A percentile compares a stretch with the other conserved stretches of the same genome.
Evolutionary conservation across 2,888 invertebrate genomes (phyloP).

Genomic region (Hydrotaea diabolus): DNA sequence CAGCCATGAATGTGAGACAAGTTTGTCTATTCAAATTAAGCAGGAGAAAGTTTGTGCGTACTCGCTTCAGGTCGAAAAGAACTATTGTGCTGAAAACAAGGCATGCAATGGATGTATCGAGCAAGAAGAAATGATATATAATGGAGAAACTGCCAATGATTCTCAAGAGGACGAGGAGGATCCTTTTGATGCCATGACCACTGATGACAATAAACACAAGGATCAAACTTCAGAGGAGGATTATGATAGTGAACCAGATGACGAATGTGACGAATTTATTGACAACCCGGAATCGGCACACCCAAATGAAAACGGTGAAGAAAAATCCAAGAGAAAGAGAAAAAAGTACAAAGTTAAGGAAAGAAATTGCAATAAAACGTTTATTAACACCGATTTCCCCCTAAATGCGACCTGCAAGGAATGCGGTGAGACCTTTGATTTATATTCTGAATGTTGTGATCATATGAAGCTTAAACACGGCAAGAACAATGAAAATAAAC

Average conservation of each 20-base stretch:
- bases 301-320: too few relatives aligned
- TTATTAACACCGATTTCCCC: conserved; percentile 37
- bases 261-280: neutral
- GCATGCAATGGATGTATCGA: conserved; percentile 46
- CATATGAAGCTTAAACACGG: conserved; percentile 70
- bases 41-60: conserved; percentile 52
- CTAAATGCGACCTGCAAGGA: conserved; percentile 44
- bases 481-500: conserved; percentile 42
- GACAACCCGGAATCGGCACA: too few relatives aligned
- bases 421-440: conserved; percentile 45
- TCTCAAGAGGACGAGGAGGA: conserved; percentile 54
- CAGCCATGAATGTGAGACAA: conserved; percentile 5
- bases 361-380: conserved; percentile 29
- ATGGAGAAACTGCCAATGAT: conserved; percentile 37
- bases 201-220: conserved; percentile 45
- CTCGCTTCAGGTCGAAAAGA: neutral
- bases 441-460: conserved; percentile 63
- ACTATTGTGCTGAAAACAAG: too few relatives aligned
- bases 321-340: neutral
- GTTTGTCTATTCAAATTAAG: conserved; percentile 61
- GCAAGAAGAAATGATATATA: conserved; percentile 49
- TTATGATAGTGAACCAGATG: neutral
- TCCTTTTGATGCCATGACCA: conserved; percentile 45
- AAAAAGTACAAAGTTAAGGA: conserved; percentile 31
- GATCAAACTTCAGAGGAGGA: conserved; percentile 9